Evolutionary conservation across 2,113 vertebrate genomes (phyloP).

Genomic region (Corythornis vintsioides): DNA sequence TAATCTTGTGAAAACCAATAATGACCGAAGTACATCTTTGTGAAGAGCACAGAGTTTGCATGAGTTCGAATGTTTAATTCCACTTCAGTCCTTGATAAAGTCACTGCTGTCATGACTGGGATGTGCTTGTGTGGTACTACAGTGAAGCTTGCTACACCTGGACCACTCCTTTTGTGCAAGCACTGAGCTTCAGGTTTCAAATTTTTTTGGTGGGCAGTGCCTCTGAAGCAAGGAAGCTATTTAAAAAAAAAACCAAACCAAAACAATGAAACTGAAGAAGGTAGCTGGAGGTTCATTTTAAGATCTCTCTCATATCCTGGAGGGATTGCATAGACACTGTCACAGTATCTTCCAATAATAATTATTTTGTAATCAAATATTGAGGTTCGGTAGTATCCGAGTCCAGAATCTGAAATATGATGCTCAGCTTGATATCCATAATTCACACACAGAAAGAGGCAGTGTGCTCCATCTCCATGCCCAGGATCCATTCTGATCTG

Average conservation of each 20-base stretch:
- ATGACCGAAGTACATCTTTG: neutral
- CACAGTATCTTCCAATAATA: neutral
- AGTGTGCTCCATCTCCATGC: neutral
- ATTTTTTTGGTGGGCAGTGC: neutral
- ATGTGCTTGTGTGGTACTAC: accelerated
- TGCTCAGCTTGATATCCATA: neutral
- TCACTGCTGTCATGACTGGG: neutral
- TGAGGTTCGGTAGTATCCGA: neutral
- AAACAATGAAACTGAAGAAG: neutral
- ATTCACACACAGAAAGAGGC: neutral
- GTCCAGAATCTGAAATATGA: neutral
- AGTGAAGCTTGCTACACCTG: neutral
- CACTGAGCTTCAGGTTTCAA: neutral
- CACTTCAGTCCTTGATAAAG: neutral
- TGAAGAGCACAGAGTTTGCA: neutral
- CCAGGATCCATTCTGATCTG: neutral
- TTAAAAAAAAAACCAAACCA: no score
- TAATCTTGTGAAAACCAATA: neutral
- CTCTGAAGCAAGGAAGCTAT: neutral
- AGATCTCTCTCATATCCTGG: neutral
- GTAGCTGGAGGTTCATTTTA: neutral
- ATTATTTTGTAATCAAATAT: neutral
- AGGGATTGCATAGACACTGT: neutral
- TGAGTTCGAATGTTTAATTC: neutral
- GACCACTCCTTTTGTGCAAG: neutral